Base-by-base conservation (phyloP, 2,113 vertebrate genomes). In the Psilopsiagon aurifrons region DNA sequence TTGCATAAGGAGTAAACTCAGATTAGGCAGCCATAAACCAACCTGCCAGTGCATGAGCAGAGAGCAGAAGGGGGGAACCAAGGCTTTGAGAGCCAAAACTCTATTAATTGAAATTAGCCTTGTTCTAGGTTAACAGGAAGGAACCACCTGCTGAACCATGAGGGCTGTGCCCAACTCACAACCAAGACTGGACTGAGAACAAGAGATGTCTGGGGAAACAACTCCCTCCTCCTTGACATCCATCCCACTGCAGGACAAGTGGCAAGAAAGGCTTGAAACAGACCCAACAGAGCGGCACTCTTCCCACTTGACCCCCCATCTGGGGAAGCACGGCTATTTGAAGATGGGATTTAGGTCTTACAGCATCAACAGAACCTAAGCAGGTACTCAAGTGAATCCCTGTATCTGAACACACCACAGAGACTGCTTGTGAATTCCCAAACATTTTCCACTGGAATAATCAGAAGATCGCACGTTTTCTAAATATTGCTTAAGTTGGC, bases 401-500 rank as follows among this genome's bases (percentile, higher is more conserved):
- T 92, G 43, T 39, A 88, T 82, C 86, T 92, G 74, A 95, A 94
- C 44, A 67, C 83, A 82, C 63, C 86, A 43, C 64, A 90, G 71
- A 83, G 84, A 68, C 33, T 41, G 60, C 57, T 85, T 68, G 31
- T 3, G 24, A 93, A 87, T 91, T 74, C 66, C 74, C 78, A 60
- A 84, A 69, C n/a, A 24, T 88, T 80, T 95, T 94, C 92, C 68
- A 75, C 83, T 87, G 80, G 64, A 95, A 95, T 83, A 89, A 87
- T 82, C 87, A 96, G 64, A 78, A 81, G 78, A 89, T 95, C 68
- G 66, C 73, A 88, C 39, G 0, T 88, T 94, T 95, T 91, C 89
- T 89, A 94, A 94, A 94, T 91, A 88, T 86, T 90, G 76, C 80
- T 88, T 73, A 69, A 93, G 80, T 89, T 95, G 87, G 77, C 73